Evolutionary conservation across 2,797 vertebrate genomes (phyloP), one percentile per base, ranked within the genome.

Genomic region (Mormyrus proboscirostris): DNA sequence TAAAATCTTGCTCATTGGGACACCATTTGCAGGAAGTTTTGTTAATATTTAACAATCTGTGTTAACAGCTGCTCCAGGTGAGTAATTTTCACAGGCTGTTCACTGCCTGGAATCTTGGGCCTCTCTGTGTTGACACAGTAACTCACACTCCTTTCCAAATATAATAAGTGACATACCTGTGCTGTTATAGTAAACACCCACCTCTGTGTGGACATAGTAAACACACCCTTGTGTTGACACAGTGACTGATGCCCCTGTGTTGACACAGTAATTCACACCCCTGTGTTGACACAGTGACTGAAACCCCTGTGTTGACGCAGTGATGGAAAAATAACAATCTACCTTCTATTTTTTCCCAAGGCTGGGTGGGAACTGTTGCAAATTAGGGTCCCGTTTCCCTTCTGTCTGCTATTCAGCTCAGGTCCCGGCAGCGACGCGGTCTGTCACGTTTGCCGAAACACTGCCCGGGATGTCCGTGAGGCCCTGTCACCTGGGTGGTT

Each of bases 401-500:
- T 69, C 53, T 65, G 47, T 86, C 76, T 79, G 83, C 79, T 53
- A 65, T 89, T 88, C 76, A 65, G 57, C 88, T 65, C n/a, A 59
- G 89, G 84, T 69, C 8, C 22, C n/a, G 53, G 73, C 50, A 86
- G 49, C 50, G 47, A 51, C 2, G 25, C 84, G 29, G 12, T 86
- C 84, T 86, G 84, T 86, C 84, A 86, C 84, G 49, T 86, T 69
- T 86, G 59, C 88, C 76, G 51, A 90, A 89, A 55, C 73, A 55
- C 89, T 91, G 49, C 90, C 89, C 22, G 85, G 33, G 65, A 86
- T 83, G 89, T 89, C 89, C 83, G 89, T 90, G 84, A 76, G 88
- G 89, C 84, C 79, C 50, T 76, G 22, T 89, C 87, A 82, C 84
- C 90, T 87, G 90, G 90, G 89, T 91, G 90, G 90, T 92, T 91